Evolutionary conservation across 2,888 invertebrate species (phyloP).

Genomic region (Polia nebulosa): DNA sequence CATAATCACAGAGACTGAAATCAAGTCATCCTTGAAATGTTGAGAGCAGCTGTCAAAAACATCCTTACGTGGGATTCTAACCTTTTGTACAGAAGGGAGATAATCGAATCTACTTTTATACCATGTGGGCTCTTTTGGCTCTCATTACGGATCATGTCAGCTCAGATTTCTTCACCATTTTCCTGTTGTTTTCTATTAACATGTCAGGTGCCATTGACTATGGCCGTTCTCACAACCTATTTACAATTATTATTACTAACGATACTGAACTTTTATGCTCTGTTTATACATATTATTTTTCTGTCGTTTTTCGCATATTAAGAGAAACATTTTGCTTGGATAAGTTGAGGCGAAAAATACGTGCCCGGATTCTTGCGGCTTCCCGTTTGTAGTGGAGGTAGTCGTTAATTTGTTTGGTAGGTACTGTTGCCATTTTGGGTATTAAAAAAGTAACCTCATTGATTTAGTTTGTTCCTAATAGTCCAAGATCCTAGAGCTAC

Average conservation of each 20-base stretch:
- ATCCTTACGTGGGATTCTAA: background rate
- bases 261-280: conserved; percentile 32
- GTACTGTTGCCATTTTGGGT: conserved; percentile 1
- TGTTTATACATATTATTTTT: conserved; percentile 35
- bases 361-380: conserved; percentile 14
- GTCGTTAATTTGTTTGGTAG: background rate
- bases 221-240: conserved; percentile 35
- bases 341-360: conserved; percentile 11
- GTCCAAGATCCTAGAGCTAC: too few species aligned
- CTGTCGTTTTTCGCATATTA: conserved; percentile 15
- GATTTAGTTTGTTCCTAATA: background rate
- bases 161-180: conserved; percentile 41
- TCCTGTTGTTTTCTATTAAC: conserved; percentile 36
- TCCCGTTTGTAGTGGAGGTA: background rate
- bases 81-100: conserved; percentile 4
- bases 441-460: background rate
- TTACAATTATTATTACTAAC: conserved; percentile 37
- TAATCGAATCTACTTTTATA: conserved; percentile 23
- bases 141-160: conserved; percentile 22
- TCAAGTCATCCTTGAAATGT: background rate
- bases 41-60: background rate
- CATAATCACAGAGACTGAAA: background rate
- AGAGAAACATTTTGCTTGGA: conserved; percentile 15
- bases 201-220: conserved; percentile 40
- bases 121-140: background rate